Percentiles rank a stretch among this genome's conserved stretches.
phyloP scores from a whole-genome alignment of 2,888 invertebrate species.

The Exephanes ischioxanthus region DNA sequence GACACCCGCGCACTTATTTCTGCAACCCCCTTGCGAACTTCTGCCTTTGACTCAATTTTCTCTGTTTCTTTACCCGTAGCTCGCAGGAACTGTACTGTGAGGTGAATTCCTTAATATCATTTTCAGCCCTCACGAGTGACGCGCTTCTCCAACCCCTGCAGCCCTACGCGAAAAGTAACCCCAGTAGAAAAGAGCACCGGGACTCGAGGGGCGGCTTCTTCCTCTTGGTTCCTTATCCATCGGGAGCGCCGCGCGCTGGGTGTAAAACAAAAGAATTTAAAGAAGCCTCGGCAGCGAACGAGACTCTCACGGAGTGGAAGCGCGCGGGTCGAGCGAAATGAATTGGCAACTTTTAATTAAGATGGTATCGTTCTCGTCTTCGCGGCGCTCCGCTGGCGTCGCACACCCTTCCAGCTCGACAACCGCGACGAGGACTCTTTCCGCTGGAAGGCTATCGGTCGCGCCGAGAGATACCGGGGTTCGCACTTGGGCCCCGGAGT shows the following conservation, averaged over 20 bases:
- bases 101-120: conserved; percentile 77
- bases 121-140: conserved; percentile 74
- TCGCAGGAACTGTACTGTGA: conserved; percentile 60
- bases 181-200: conserved; percentile 13
- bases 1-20: conserved; percentile 20
- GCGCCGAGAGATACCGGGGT: background rate
- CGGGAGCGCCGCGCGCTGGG: background rate
- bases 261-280: conserved; percentile 67
- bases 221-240: conserved; percentile 29
- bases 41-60: conserved; percentile 80
- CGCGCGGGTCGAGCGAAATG: conserved; percentile 79
- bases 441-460: conserved; percentile 10
- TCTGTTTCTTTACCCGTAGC: conserved; percentile 71
- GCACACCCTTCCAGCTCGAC: conserved; percentile 53
- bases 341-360: conserved; percentile 85
- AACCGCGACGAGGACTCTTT: conserved; percentile 57
- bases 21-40: conserved; percentile 42
- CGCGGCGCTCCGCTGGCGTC: conserved; percentile 69
- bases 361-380: conserved; percentile 81
- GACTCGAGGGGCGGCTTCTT: background rate
- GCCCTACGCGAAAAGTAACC: background rate
- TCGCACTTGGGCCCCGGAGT: conserved; percentile 1
- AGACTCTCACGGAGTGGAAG: conserved; percentile 77
- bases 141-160: conserved; percentile 71
- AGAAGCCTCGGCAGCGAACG: conserved; percentile 52